These are phyloP conservation scores for Macrocentrus cingulum DNA, from an alignment of 1,140 invertebrate species.

Conservation along the genomic window DNA sequence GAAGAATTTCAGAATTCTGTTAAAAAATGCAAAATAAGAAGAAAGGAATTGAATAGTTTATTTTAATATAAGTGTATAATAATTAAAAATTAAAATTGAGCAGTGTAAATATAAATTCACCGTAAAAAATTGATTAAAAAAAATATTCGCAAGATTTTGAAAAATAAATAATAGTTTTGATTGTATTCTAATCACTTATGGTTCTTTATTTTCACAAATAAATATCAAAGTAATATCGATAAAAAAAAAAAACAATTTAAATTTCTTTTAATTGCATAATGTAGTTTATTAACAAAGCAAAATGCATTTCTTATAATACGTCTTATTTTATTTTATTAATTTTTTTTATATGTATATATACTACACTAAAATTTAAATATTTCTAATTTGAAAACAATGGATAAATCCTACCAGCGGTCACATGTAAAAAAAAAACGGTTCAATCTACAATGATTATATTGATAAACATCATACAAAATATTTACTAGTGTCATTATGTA, in stretches of 20 bases:
- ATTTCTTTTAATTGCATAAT: too few species aligned
- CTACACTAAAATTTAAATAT: neutral
- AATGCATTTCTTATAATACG: too few species aligned
- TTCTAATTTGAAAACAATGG: neutral
- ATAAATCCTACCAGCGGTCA: neutral
- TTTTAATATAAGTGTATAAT: too few species aligned
- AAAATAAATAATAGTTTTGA: neutral
- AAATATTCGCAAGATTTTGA: neutral
- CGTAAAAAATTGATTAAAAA: neutral
- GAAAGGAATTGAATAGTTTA: too few species aligned
- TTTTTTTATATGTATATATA: too few species aligned
- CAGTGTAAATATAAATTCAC: neutral
- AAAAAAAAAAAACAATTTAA: too few species aligned
- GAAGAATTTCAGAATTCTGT: too few species aligned
- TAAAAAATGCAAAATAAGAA: too few species aligned
- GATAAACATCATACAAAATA: constrained; percentile 19
- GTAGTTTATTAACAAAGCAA: too few species aligned
- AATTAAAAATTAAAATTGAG: neutral
- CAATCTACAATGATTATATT: constrained; percentile 1
- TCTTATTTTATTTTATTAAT: neutral
- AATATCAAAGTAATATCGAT: too few species aligned
- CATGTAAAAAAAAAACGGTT: neutral
- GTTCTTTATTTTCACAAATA: too few species aligned
- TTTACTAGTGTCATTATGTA: neutral
- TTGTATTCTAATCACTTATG: neutral